phyloP scores from a whole-genome alignment of 2,113 vertebrate genomes.

The Prolemur simus region DNA sequence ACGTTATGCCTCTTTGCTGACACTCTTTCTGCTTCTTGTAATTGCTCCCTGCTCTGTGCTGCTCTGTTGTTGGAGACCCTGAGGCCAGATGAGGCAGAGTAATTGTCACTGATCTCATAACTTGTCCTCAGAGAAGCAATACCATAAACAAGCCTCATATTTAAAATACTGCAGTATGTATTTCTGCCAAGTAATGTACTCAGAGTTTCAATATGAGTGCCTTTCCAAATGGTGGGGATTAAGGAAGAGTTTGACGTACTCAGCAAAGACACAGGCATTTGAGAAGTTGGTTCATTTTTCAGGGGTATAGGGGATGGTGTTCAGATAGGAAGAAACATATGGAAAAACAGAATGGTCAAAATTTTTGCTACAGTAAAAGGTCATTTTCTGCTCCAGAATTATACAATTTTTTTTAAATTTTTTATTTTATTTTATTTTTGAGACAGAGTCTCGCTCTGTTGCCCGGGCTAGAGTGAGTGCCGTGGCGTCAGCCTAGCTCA shows the following conservation, averaged over 20 bases:
- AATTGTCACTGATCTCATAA: conserved; percentile 32
- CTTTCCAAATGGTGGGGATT: not conserved
- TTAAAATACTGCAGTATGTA: not conserved
- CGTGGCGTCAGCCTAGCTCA: too few relatives aligned
- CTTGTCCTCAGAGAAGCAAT: conserved; percentile 2
- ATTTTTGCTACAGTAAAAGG: not conserved
- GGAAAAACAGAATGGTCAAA: not conserved
- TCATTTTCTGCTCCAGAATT: not conserved
- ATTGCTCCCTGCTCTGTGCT: conserved; percentile 51
- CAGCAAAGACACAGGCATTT: not conserved
- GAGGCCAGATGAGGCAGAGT: conserved; percentile 37
- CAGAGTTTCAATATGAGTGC: not conserved
- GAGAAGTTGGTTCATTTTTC: not conserved
- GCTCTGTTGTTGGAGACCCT: conserved; percentile 42
- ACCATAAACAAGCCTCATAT: conserved; percentile 19
- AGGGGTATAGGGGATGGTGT: not conserved
- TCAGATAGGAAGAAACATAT: not conserved
- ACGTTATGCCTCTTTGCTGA: not conserved
- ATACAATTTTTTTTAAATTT: not conserved
- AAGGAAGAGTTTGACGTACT: not conserved
- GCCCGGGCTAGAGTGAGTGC: too few relatives aligned
- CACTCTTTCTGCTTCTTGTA: not conserved
- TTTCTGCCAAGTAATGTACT: conserved; percentile 30
- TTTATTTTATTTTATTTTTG: too few relatives aligned
- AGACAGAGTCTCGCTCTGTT: too few relatives aligned